Percentiles rank a stretch among this genome's conserved stretches.
Evolutionary conservation across 2,113 vertebrate species (phyloP).

Genomic region (Nycticebus coucang): DNA sequence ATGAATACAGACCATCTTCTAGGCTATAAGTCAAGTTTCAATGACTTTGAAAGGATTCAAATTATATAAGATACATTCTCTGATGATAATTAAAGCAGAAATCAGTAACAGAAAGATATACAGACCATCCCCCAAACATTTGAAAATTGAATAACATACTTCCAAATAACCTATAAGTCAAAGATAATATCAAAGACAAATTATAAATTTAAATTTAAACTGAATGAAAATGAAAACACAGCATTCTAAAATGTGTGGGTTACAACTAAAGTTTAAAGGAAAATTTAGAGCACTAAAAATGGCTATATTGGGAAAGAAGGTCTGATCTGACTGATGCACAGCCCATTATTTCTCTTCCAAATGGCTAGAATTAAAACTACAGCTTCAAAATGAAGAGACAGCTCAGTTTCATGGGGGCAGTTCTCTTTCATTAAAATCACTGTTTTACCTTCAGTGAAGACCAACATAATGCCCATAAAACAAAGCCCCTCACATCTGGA

Average conservation of each 20-base stretch:
- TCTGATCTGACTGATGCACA: background rate
- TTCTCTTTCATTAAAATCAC: constrained; percentile 20
- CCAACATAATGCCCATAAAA: background rate
- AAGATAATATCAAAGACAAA: background rate
- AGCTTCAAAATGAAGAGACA: constrained; percentile 37
- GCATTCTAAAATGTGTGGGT: constrained; percentile 16
- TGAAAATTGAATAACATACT: background rate
- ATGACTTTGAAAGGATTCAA: constrained; percentile 14
- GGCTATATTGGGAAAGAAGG: background rate
- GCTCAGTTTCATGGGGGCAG: background rate
- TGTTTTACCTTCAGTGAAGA: constrained; percentile 18
- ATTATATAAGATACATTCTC: background rate
- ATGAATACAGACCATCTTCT: background rate
- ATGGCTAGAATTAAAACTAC: background rate
- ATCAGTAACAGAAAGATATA: background rate
- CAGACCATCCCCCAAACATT: background rate
- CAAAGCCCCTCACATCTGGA: background rate
- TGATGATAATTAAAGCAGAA: constrained; percentile 25
- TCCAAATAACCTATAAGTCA: constrained; percentile 4
- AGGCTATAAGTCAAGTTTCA: background rate
- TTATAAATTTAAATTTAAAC: constrained; percentile 21
- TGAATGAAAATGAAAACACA: constrained; percentile 35
- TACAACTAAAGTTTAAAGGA: background rate
- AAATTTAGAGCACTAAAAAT: constrained; percentile 28
- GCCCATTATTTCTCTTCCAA: background rate